These are phyloP conservation scores for Synanceia verrucosa DNA, from an alignment of 2,797 vertebrate species.

Conservation along the genomic window DNA sequence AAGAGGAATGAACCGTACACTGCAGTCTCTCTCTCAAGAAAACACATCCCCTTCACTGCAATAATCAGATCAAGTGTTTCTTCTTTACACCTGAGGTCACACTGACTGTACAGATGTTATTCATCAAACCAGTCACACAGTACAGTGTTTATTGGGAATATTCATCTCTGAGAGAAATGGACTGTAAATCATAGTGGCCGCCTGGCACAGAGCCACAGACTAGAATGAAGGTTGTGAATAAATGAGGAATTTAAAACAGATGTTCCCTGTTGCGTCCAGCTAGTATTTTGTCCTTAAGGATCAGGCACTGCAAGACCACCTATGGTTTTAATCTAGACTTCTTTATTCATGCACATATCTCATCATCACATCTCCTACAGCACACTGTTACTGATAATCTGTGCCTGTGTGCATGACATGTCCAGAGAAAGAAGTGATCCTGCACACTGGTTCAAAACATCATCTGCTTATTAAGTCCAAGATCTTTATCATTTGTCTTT, in stretches of 20 bases:
- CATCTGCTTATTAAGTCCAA: background rate
- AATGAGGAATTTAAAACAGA: conserved; percentile 22
- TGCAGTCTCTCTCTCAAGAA: conserved; percentile 5
- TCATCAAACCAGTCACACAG: background rate
- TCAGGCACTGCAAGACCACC: conserved; percentile 41
- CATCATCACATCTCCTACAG: conserved; percentile 39
- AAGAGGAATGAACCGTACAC: conserved; percentile 31
- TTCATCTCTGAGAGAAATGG: background rate
- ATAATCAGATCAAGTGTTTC: background rate
- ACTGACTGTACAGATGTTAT: background rate
- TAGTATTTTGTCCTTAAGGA: conserved; percentile 17
- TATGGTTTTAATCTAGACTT: conserved; percentile 37
- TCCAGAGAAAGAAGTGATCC: conserved; percentile 19
- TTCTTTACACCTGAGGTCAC: background rate
- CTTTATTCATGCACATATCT: conserved; percentile 47
- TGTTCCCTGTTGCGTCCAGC: conserved; percentile 34
- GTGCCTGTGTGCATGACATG: conserved; percentile 10
- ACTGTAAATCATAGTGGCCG: background rate
- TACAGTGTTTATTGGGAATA: background rate
- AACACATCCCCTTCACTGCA: background rate
- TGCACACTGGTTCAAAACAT: conserved; percentile 1
- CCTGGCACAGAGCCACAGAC: background rate
- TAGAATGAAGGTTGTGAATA: conserved; percentile 21
- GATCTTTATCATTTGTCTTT: conserved; percentile 1
- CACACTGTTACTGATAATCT: conserved; percentile 7